Conservation (phyloP, 2,797 vertebrate species). For the Parauchenoglanis ngamensis region DNA sequence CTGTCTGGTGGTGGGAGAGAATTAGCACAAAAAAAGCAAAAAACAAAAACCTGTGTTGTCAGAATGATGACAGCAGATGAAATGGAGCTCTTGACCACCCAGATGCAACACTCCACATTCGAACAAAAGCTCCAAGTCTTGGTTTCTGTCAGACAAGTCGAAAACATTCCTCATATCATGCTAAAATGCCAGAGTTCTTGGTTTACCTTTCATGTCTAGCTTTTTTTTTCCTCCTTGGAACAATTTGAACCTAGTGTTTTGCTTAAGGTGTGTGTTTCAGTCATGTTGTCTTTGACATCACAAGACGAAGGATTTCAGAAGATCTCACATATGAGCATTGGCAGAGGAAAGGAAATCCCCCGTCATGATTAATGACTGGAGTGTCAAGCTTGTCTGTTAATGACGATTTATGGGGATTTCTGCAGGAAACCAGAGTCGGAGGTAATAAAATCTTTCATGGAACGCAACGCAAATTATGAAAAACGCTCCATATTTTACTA, state of each 20-base stretch:
- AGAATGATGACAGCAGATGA: conserved; percentile 6
- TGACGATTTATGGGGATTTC: conserved; percentile 73
- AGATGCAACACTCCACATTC: conserved; percentile 14
- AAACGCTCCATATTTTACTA: background rate
- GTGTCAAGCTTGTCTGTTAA: conserved; percentile 74
- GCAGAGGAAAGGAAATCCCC: conserved; percentile 63
- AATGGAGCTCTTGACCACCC: conserved; percentile 30
- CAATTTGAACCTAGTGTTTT: conserved; percentile 65
- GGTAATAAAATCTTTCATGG: conserved; percentile 35
- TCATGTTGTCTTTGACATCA: conserved; percentile 63
- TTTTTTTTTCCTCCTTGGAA: background rate
- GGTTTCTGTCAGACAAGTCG: conserved; percentile 10
- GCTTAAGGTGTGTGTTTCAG: conserved; percentile 69
- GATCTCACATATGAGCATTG: conserved; percentile 68
- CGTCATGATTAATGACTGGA: conserved; percentile 69
- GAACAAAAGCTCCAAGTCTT: conserved; percentile 56
- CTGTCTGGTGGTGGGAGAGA: background rate
- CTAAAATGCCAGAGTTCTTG: conserved; percentile 57
- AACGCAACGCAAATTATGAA: conserved; percentile 23
- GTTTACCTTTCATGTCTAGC: conserved; percentile 70
- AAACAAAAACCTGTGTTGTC: background rate
- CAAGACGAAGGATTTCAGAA: conserved; percentile 67
- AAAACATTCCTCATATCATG: conserved; percentile 56
- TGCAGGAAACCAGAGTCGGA: conserved; percentile 33
- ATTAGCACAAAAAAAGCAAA: background rate